Base-by-base conservation (phyloP, 1,140 invertebrate species). In the Leguminivora glycinivorella region DNA sequence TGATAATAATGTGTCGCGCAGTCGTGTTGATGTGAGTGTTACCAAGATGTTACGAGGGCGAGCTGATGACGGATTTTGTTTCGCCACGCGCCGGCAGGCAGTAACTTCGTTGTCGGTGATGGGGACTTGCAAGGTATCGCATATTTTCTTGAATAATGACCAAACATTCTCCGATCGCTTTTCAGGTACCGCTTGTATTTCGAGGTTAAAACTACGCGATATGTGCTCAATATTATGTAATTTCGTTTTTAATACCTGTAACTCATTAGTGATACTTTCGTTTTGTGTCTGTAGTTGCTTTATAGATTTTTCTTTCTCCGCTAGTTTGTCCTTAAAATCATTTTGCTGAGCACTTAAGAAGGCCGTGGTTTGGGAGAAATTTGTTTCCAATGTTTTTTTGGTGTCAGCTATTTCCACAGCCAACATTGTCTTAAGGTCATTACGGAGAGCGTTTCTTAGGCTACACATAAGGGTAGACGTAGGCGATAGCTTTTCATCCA, bases 11-110 rank as follows among this genome's bases (percentile, higher is more conserved):
- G 14, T 34, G 26, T 69, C 68, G 2, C 47, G 47, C 4, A 56
- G 29, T 3, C 68, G 31, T 26, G 26, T 19, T 10, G 68, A 69
- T 26, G 68, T 26, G n/a, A 69, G 56, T 26, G 68, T 26, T n/a
- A 69, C 47, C 14, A 69, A n/a, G 14, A 69, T 69, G 22, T 58
- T 69, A 12, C 68, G 24, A 4, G 68, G 68, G n/a, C 68, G 24
- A 10, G 67, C n/a, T n/a, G n/a, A 43, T 9, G 67, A 25, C 19
- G 67, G 25, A 19, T 2, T 22, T 25, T 56, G 24, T 34, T 69
- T 69, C 9, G 47, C 68, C 68, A 69, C 68, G 31, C 68, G 52
- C 2, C 68, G 68, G 26, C 68, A 69, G n/a, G 68, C 29, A 40
- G n/a, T 56, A 14, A 69, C 56, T 7, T 56, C 47, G 17, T n/a